Conservation (phyloP, 2,797 vertebrate species). For the Chloroceryle inda region DNA sequence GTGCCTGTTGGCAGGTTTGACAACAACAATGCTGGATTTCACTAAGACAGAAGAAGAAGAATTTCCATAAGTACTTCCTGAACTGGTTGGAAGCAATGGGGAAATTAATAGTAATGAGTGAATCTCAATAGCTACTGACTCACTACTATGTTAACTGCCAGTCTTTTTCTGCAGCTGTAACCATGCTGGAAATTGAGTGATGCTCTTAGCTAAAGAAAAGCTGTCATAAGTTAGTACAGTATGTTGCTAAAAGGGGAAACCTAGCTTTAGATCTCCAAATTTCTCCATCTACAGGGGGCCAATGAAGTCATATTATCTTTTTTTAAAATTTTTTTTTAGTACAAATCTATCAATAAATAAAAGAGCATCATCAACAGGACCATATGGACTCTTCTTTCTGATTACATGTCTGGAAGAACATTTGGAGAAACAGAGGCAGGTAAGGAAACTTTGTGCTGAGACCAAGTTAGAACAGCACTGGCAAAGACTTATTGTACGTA, state of each 20-base stretch:
- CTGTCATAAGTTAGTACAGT: neutral
- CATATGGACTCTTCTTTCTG: neutral
- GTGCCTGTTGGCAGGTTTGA: constrained; percentile 52
- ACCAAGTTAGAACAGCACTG: neutral
- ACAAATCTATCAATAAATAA: neutral
- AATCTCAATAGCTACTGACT: constrained; percentile 66
- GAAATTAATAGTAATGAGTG: constrained; percentile 75
- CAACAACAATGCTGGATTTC: constrained; percentile 54
- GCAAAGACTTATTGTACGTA: neutral
- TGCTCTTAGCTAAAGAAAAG: constrained; percentile 38
- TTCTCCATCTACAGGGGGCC: neutral
- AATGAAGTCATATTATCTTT: neutral
- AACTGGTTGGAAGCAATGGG: constrained; percentile 57
- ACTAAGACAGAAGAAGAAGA: constrained; percentile 67
- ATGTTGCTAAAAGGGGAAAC: neutral
- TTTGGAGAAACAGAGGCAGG: neutral
- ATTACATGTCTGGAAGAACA: neutral
- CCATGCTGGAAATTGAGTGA: constrained; percentile 28
- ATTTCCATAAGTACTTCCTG: constrained; percentile 75
- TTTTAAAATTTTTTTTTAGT: neutral
- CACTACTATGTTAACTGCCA: constrained; percentile 57
- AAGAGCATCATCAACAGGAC: neutral
- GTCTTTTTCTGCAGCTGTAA: constrained; percentile 55
- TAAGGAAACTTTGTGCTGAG: neutral
- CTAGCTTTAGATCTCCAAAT: neutral